Percentiles rank a stretch among this genome's conserved stretches.
These are phyloP conservation scores for Leptosomus discolor DNA, from an alignment of 2,113 vertebrate species.

Conservation along the genomic window DNA sequence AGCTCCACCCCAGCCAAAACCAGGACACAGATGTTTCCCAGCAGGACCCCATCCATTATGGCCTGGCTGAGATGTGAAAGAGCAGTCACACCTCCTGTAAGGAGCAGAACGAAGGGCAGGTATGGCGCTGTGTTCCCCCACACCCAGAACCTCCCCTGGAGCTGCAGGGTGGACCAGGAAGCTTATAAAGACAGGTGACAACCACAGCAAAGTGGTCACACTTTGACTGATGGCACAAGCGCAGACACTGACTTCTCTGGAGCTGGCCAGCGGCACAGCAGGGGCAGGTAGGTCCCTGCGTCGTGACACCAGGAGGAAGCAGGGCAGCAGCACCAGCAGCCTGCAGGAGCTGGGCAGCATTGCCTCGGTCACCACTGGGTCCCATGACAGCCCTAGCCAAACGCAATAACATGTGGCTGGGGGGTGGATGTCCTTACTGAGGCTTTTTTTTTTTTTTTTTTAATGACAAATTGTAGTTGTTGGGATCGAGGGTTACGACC, in stretches of 20 bases:
- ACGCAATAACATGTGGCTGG: not conserved
- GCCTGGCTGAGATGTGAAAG: not conserved
- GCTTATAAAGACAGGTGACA: not conserved
- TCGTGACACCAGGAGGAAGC: not conserved
- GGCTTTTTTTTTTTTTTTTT: not conserved
- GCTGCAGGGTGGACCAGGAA: not conserved
- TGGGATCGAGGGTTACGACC: not conserved
- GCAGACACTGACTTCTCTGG: not conserved
- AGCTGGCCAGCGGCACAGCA: not conserved
- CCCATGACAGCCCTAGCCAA: not conserved
- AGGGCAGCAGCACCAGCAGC: not conserved
- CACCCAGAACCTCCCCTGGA: not conserved
- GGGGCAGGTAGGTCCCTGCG: not conserved
- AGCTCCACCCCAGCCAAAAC: too few species aligned
- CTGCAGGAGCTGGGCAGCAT: not conserved
- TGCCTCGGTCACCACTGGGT: not conserved
- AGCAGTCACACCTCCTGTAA: not conserved
- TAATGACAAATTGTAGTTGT: not conserved
- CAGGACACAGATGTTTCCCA: not conserved
- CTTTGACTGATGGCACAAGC: not conserved
- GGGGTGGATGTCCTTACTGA: not conserved
- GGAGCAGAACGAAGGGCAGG: not conserved
- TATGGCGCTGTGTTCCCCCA: fast-evolving
- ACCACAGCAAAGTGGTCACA: not conserved
- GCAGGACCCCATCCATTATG: not conserved